Evolutionary conservation across 2,888 invertebrate genomes (phyloP), one percentile per base, ranked within the genome.

Genomic region (Parelbella ahira): DNA sequence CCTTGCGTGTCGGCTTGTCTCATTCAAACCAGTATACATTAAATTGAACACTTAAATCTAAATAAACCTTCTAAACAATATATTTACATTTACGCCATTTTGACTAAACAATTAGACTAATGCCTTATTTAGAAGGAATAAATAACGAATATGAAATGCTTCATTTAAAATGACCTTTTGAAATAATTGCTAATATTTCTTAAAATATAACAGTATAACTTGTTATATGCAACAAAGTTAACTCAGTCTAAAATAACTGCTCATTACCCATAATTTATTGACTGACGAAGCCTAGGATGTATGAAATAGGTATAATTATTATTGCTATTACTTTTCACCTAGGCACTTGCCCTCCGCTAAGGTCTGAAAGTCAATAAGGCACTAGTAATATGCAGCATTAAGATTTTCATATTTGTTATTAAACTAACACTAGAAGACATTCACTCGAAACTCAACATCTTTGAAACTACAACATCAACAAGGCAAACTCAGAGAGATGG

Each of bases 91-190:
- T 70, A 78, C 68, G 65, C 69, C 79, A 78, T 77, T 79, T 77
- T 76, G 80, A 81, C 81, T 82, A 83, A 83, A 79, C 73, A 79
- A 80, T 80, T 82, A 82, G 63, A 76, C 79, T 83, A 82, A 78
- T 72, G 70, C 74, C 76, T 79, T 78, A 81, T 69, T 63, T 71
- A 78, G 70, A 81, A 77, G 70, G 77, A 84, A 84, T 84, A 86
- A 86, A 84, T 84, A 84, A 84, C 82, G 77, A 83, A 80, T 81
- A 84, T 83, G 82, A 84, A 86, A 86, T 86, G 81, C 83, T 82
- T 71, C 60, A 75, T 76, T 78, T 67, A 79, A 81, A 78, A 75
- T 75, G 73, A 75, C 66, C 63, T 65, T 77, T 75, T 60, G 62
- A 75, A 77, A 68, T 75, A 76, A 76, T 70, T 63, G 60, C 74